Conservation (phyloP, 2,113 vertebrate genomes). For the Empidonax alnorum region DNA sequence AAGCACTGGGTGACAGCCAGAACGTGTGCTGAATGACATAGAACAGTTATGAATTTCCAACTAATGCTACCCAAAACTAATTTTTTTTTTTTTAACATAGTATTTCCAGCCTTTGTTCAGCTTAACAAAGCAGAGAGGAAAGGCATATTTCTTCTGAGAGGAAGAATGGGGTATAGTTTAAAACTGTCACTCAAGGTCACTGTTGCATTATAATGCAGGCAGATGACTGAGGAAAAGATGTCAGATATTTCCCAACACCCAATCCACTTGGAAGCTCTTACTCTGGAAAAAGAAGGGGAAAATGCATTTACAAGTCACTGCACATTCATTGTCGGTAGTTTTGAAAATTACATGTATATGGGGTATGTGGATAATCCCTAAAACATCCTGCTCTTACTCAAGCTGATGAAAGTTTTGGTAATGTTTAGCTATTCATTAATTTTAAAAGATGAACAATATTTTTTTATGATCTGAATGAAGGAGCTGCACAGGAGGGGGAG, state of each 20-base stretch:
- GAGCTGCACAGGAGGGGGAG: neutral
- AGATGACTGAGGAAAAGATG: neutral
- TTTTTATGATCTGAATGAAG: neutral
- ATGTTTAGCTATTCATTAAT: neutral
- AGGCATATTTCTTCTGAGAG: neutral
- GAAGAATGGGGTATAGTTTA: neutral
- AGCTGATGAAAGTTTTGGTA: neutral
- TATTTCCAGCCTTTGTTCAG: neutral
- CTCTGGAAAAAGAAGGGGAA: neutral
- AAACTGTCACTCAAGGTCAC: neutral
- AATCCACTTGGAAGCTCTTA: neutral
- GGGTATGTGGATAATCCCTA: neutral
- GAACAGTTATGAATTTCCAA: neutral
- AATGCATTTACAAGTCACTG: neutral
- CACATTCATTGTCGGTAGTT: neutral
- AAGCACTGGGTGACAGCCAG: neutral
- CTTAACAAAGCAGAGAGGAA: neutral
- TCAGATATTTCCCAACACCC: neutral
- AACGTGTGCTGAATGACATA: neutral
- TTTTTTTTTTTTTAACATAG: neutral
- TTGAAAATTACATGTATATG: neutral
- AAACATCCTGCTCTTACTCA: neutral
- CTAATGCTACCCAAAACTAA: neutral
- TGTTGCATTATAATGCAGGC: neutral
- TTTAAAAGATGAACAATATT: neutral